These are phyloP conservation scores for Pelosia muscerda DNA, from an alignment of 2,888 invertebrate genomes.

Conservation along the genomic window DNA sequence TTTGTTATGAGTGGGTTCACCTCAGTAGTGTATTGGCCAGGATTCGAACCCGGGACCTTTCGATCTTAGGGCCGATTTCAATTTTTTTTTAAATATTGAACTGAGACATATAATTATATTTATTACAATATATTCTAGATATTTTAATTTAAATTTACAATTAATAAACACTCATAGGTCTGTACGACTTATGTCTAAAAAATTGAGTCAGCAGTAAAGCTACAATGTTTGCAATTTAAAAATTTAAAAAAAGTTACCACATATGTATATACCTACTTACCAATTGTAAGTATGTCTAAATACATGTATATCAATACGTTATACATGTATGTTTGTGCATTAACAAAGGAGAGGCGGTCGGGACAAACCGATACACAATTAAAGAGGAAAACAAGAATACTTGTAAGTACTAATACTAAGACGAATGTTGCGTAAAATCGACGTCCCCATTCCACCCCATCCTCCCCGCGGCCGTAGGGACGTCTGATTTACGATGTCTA, in stretches of 20 bases:
- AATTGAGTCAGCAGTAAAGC: neutral
- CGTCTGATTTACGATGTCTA: conserved; percentile 82
- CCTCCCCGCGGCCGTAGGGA: conserved; percentile 68
- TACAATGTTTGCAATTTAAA: no score
- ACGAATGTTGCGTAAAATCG: conserved; percentile 87
- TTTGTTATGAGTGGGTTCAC: no score
- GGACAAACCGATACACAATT: conserved; percentile 83
- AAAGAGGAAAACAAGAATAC: conserved; percentile 82
- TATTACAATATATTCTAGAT: no score
- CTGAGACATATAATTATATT: no score
- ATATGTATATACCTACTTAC: no score
- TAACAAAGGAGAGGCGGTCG: conserved; percentile 52
- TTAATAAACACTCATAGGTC: no score
- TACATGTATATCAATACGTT: neutral
- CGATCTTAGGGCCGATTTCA: no score
- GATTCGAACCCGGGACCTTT: no score
- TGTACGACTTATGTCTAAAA: neutral
- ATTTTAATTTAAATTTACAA: no score
- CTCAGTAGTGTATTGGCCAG: no score
- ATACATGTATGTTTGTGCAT: conserved; percentile 8
- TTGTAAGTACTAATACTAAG: conserved; percentile 83
- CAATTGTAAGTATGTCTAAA: neutral
- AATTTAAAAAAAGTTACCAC: no score
- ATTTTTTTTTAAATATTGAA: no score
- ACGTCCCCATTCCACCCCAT: conserved; percentile 64